Evolutionary conservation across 2,888 invertebrate genomes (phyloP).

Genomic region (Shargacucullia verbasci): DNA sequence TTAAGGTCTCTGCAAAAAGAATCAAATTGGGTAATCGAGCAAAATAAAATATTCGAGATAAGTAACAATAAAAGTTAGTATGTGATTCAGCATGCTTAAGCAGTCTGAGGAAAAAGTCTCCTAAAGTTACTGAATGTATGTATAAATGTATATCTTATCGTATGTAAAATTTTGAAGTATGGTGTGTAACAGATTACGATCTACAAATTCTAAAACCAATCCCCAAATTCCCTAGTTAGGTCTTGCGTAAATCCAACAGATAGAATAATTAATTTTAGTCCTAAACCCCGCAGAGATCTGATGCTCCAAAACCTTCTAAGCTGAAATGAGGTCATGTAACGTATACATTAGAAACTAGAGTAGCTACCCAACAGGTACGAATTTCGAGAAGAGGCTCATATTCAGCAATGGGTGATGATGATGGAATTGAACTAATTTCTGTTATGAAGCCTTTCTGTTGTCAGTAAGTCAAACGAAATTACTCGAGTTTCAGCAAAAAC

Average conservation of each 20-base stretch:
- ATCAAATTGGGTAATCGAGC: no score
- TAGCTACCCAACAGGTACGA: slow-evolving; percentile 41
- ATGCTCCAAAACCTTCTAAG: slow-evolving; percentile 12
- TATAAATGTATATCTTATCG: slow-evolving; percentile 10
- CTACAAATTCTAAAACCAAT: slow-evolving; percentile 14
- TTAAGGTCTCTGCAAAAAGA: no score
- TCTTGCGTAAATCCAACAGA: slow-evolving; percentile 28
- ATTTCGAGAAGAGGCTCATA: no score
- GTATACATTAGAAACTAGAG: slow-evolving; percentile 43
- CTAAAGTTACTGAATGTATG: slow-evolving; percentile 19
- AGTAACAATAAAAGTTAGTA: no score
- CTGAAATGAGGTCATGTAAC: slow-evolving; percentile 33
- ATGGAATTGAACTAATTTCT: slow-evolving; percentile 49
- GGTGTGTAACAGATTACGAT: slow-evolving; percentile 13
- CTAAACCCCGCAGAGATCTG: slow-evolving; percentile 20
- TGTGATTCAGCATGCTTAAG: slow-evolving; percentile 11
- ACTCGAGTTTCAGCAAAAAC: slow-evolving; percentile 28
- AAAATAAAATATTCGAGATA: no score
- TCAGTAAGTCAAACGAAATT: slow-evolving; percentile 37
- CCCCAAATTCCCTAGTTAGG: slow-evolving; percentile 31
- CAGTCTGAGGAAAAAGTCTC: neutral
- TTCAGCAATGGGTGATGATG: no score
- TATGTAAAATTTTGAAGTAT: neutral
- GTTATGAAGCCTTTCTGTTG: slow-evolving; percentile 19
- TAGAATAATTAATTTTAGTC: slow-evolving; percentile 44